Evolutionary conservation across 2,113 vertebrate genomes (phyloP), one percentile per base, ranked within the genome.

Genomic region (Cochlearius cochlearius): DNA sequence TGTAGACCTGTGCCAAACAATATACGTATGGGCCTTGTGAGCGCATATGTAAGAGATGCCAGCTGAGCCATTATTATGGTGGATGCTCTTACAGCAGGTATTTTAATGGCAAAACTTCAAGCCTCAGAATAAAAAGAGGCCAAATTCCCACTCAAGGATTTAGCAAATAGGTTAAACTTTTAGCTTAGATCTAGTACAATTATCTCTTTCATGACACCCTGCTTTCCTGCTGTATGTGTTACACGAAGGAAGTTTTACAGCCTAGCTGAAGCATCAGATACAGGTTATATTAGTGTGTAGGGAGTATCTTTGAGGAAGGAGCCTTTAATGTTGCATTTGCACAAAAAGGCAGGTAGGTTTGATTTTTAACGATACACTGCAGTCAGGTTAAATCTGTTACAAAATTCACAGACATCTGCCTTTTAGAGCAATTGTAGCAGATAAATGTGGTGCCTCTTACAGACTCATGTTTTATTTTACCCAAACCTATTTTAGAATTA

Each of bases 311-410:
- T n/a, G 55, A 79, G 53, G 39, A 86, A 58, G 72, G 91, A 91
- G 60, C 49, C 34, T 93, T 91, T 93, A 72, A 71, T 87, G 71
- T 39, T 72, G 5, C 13, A 66, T 95, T 82, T 89, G 66, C 96
- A 90, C 63, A 17, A 92, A 71, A 79, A 87, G 77, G 45, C 82
- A 91, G 67, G 71, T 80, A 74, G 71, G n/a, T 85, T 94, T 94
- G 86, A 58, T 87, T 94, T 94, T 96, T 90, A 88, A 87, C 5
- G 14, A 60, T 77, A 6, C 50, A 19, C 75, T 76, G 34, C 77
- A 58, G 52, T 94, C 29, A 3, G 22, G 52, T 58, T 94, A 76
- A 91, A 90, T 66, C 72, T 91, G 52, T 74, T 79, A 83, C 27
- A 53, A 63, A 96, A 90, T 64, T 96, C 94, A 75, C 63, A 81